Evolutionary conservation across 2,888 invertebrate species (phyloP), one percentile per base, ranked within the genome.

Genomic region (Lepeophtheirus nordmannii): DNA sequence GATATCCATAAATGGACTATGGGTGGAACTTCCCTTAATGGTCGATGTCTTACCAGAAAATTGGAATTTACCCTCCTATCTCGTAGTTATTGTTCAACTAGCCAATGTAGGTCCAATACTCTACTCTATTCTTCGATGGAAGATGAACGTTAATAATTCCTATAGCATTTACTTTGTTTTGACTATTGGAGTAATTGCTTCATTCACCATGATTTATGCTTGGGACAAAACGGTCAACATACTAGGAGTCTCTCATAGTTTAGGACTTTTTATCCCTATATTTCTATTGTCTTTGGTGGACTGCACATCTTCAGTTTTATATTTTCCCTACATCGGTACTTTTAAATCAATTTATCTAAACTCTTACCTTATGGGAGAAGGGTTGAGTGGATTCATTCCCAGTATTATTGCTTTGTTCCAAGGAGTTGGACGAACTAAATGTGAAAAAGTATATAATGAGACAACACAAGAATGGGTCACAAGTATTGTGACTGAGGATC

Each of bases 1-100:
- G 92, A 81, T 91, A 71, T 86, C 86, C 60, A 83, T 92, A 67
- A 93, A 91, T 78, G 88, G 87, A 11, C 80, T 89, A 69, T 93
- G 85, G 79, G 85, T 91, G 70, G 89, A 93, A 75, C 77, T 92
- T 69, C 91, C 92, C n/a, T 78, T 91, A 69, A 78, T 93, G 67
- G 88, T 90, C 10, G 80, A 83, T 69, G 78, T 78, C 53, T 82
- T 89, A 62, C 92, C 93, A 0, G 93, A 93, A 78, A 82, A 82
- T 72, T 93, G 92, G 91, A 82, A 80, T 72, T 80, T 93, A 68
- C 87, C 91, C 0, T 85, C 90, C 0, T 86, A 85, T 73, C 82
- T 93, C 75, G 83, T 85, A 53, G 81, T 90, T 69, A 82, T 89
- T 69, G 68, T 70, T 14, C 69, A 82, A 74, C 77, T 87, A 41